Percentiles rank a stretch among this genome's conserved stretches.
Evolutionary conservation across 2,888 invertebrate species (phyloP).

Genomic region (Abscondita cerata): DNA sequence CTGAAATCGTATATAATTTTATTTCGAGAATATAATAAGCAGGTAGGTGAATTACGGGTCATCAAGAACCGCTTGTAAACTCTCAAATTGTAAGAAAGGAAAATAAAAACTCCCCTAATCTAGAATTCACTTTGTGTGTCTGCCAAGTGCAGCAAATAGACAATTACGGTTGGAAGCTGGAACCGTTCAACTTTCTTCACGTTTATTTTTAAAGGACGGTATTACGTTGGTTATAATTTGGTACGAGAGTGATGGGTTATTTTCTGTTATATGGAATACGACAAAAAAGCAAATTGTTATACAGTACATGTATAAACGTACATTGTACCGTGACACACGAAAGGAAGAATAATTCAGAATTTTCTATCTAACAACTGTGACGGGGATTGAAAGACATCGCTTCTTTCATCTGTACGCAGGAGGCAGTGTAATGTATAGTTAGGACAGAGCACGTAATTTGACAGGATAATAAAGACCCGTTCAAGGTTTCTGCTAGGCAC

Average conservation of each 20-base stretch:
- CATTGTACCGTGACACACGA: slow-evolving; percentile 38
- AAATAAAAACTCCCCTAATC: slow-evolving; percentile 27
- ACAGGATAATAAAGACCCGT: slow-evolving; percentile 56
- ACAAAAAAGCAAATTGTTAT: slow-evolving; percentile 30
- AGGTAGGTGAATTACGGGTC: slow-evolving; percentile 7
- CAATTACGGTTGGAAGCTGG: slow-evolving; percentile 22
- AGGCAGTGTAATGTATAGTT: slow-evolving; percentile 40
- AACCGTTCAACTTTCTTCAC: slow-evolving; percentile 23
- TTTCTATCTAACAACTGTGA: slow-evolving; percentile 42
- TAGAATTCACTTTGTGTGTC: slow-evolving; percentile 37
- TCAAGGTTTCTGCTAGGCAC: slow-evolving; percentile 53
- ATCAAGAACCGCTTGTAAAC: slow-evolving; percentile 11
- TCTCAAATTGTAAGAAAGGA: slow-evolving; percentile 17
- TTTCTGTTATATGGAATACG: slow-evolving; percentile 9
- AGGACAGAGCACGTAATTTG: slow-evolving; percentile 53
- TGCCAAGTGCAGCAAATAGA: slow-evolving; percentile 35
- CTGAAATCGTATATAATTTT: slow-evolving; percentile 1
- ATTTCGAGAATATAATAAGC: neutral
- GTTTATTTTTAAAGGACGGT: slow-evolving; percentile 13
- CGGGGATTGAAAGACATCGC: slow-evolving; percentile 40
- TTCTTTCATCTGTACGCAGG: slow-evolving; percentile 41
- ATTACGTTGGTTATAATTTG: slow-evolving; percentile 5
- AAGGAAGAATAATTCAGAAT: slow-evolving; percentile 42
- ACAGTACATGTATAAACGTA: slow-evolving; percentile 33
- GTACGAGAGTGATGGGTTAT: slow-evolving; percentile 12